Percentiles rank a stretch among this genome's conserved stretches.
Evolutionary conservation across 92 coral and sea anemone species (phyloP).

Genomic region (Parazoanthus atlanticus): DNA sequence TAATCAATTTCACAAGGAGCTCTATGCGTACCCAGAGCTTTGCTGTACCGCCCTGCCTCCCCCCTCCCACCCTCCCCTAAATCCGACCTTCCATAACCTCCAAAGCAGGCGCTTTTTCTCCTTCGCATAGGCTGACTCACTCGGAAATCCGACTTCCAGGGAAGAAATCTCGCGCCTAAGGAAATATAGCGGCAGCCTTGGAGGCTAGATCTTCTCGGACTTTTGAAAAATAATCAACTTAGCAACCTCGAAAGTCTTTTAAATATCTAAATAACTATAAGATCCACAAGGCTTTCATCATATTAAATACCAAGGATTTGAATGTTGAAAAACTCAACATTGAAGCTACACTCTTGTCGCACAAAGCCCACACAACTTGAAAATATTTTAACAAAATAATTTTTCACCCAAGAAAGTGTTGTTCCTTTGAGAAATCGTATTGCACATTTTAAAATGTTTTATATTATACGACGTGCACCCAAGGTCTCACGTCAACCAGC

Average conservation of each 20-base stretch:
- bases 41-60: not conserved
- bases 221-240: too few relatives aligned
- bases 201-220: too few relatives aligned
- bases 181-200: too few relatives aligned
- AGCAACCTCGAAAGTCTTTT: too few relatives aligned
- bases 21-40: too few relatives aligned
- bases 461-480: not conserved
- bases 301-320: not conserved
- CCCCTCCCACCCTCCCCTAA: not conserved
- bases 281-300: not conserved
- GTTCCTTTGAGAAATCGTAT: slow-evolving; percentile 16
- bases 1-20: too few relatives aligned
- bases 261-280: not conserved
- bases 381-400: not conserved
- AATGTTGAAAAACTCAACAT: not conserved
- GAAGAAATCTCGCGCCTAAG: too few relatives aligned
- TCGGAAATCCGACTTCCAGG: too few relatives aligned
- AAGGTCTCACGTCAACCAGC: too few relatives aligned
- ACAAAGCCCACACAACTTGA: not conserved
- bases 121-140: too few relatives aligned
- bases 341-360: not conserved
- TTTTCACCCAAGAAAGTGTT: not conserved
- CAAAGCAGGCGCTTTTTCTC: too few relatives aligned
- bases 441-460: not conserved
- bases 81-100: too few relatives aligned